Evolutionary conservation across 2,797 vertebrate genomes (phyloP).

Genomic region (Botia kubotai): DNA sequence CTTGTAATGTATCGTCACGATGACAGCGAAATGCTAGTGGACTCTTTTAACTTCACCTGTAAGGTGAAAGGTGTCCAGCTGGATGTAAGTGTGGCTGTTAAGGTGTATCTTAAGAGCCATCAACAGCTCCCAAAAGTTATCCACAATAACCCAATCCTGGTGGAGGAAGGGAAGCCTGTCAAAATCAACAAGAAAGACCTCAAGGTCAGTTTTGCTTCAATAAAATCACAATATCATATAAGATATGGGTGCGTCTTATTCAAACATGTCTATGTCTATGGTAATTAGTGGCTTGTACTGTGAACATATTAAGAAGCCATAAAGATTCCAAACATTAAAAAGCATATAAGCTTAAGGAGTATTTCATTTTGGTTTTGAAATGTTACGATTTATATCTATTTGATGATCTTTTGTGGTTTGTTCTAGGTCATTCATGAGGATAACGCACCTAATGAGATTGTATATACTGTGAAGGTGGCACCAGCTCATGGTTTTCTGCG

Average conservation of each 20-base stretch:
- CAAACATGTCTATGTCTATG: too few relatives aligned
- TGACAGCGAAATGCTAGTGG: slow-evolving; percentile 74
- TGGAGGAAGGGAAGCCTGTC: slow-evolving; percentile 85
- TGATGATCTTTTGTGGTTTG: slow-evolving; percentile 16
- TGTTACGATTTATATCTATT: not conserved
- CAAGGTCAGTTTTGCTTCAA: slow-evolving; percentile 74
- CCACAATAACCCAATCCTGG: slow-evolving; percentile 77
- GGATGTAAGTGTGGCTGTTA: slow-evolving; percentile 77
- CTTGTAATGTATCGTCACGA: slow-evolving; percentile 81
- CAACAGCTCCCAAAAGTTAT: slow-evolving; percentile 75
- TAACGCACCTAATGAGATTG: slow-evolving; percentile 81
- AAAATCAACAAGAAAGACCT: slow-evolving; percentile 80
- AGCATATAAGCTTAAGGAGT: not conserved
- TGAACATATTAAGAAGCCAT: too few relatives aligned
- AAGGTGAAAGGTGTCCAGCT: slow-evolving; percentile 71
- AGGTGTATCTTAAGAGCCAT: slow-evolving; percentile 82
- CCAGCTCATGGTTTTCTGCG: slow-evolving; percentile 79
- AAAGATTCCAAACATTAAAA: not conserved
- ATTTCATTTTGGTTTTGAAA: not conserved
- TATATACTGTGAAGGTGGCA: slow-evolving; percentile 75
- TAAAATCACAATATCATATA: too few relatives aligned
- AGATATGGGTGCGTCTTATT: too few relatives aligned
- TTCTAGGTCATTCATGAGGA: slow-evolving; percentile 84
- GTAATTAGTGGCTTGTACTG: not conserved
- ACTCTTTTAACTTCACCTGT: slow-evolving; percentile 84